Base-by-base conservation (phyloP, 2,113 vertebrate genomes). In the Pseudonaja textilis region DNA sequence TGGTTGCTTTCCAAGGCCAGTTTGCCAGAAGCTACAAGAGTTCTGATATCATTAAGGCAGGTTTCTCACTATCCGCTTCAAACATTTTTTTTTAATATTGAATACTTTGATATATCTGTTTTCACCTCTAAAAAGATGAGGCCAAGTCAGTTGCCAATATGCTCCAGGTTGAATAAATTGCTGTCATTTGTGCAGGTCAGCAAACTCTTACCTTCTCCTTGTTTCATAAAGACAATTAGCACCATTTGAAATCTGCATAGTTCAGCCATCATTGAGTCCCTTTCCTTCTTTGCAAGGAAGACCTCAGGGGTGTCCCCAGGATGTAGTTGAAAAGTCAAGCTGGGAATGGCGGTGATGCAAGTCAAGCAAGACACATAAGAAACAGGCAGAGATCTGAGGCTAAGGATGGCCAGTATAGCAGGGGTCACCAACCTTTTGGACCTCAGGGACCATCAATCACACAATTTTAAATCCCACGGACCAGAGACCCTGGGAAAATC, bases 31-130 rank as follows among this genome's bases (percentile, higher is more conserved):
- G 96, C 95, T 90, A 0, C 94, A 94, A 91, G 94, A 95, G 95
- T 96, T 96, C 96, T 96, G 96, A 97, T 95, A 96, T 97, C 96
- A 94, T 96, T 96, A 96, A 96, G 96, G 95, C 95, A 96, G 96
- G 96, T 96, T 97, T 96, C 96, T 96, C 96, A 96, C 96, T 96
- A 94, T 96, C 96, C 95, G 94, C 94, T 96, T 95, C 96, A 95
- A 97, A 95, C 91, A 87, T 96, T 95, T 96, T 96, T 61, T 26
- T 45, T 95, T 95, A 95, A 96, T 96, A 96, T 93, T 93, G 95
- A 96, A 96, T 61, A 94, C 93, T 96, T 96, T 96, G 97, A 93
- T 96, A 96, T 96, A 96, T 97, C 94, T 91, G 91, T 94, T 94
- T 96, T 95, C 95, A 94, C 64, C 91, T 93, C 91, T 94, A 95